Evolutionary conservation across 2,797 vertebrate species (phyloP).

Genomic region (Rhyacichthys aspro): DNA sequence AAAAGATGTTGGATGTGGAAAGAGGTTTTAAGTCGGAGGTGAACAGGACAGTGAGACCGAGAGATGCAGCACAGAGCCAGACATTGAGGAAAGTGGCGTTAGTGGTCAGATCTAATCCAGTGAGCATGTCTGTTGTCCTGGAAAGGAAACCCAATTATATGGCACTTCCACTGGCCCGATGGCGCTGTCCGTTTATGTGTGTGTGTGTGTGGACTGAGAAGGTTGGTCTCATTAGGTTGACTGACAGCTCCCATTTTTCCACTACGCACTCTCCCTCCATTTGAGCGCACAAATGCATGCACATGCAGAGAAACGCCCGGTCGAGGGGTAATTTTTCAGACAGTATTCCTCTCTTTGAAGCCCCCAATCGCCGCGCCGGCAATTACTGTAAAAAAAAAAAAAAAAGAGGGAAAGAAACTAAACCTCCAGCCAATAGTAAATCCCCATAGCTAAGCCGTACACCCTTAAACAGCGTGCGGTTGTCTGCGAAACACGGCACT

Average conservation of each 20-base stretch:
- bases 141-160: conserved; percentile 86
- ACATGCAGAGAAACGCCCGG: conserved; percentile 27
- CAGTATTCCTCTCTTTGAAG: conserved; percentile 73
- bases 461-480: conserved; percentile 30
- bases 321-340: conserved; percentile 67
- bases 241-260: conserved; percentile 76
- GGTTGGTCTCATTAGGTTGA: conserved; percentile 81
- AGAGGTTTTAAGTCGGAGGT: conserved; percentile 13
- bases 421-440: conserved; percentile 30
- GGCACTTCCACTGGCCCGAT: conserved; percentile 78
- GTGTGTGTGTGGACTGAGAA: conserved; percentile 64
- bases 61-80: conserved; percentile 21
- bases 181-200: conserved; percentile 44
- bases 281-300: conserved; percentile 47
- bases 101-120: conserved; percentile 78
- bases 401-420: conserved; percentile 38
- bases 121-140: conserved; percentile 82
- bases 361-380: conserved; percentile 55
- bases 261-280: conserved; percentile 54
- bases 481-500: conserved; percentile 13
- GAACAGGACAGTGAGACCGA: conserved; percentile 7
- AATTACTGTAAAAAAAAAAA: conserved; percentile 64
- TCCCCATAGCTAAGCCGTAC: conserved; percentile 8
- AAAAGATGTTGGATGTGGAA: background rate
- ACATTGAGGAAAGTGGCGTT: conserved; percentile 61